These are phyloP conservation scores for Halcyon senegalensis DNA, from an alignment of 2,113 vertebrate species.

Conservation along the genomic window DNA sequence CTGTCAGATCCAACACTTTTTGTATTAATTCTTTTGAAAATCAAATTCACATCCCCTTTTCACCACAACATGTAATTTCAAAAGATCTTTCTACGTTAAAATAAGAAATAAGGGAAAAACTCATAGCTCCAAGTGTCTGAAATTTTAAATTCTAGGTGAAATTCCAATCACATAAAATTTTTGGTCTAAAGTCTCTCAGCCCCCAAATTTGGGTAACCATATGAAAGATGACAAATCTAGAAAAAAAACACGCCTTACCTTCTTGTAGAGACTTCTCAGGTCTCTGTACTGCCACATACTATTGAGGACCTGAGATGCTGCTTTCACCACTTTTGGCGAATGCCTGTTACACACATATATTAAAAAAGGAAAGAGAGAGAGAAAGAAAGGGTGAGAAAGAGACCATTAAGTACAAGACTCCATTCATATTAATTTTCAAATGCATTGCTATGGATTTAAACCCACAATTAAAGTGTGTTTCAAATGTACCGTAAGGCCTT, in stretches of 20 bases:
- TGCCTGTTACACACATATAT: constrained; percentile 80
- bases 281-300: constrained; percentile 99
- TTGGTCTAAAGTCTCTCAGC: background rate
- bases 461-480: background rate
- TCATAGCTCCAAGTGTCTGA: background rate
- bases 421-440: background rate
- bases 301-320: constrained; percentile 98
- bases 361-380: constrained; percentile 63
- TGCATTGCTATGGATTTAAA: background rate
- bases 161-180: background rate
- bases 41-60: background rate
- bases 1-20: background rate
- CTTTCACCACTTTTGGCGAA: constrained; percentile 98
- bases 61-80: background rate
- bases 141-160: background rate
- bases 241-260: constrained; percentile 82
- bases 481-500: background rate
- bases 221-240: background rate
- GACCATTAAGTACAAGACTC: background rate
- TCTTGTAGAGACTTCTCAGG: constrained; percentile 98
- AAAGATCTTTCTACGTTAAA: background rate
- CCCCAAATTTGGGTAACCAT: background rate
- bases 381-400: constrained; percentile 4
- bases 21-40: background rate
- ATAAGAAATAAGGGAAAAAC: background rate